Conservation (phyloP, 2,113 vertebrate genomes). For the Saguinus imperator region DNA sequence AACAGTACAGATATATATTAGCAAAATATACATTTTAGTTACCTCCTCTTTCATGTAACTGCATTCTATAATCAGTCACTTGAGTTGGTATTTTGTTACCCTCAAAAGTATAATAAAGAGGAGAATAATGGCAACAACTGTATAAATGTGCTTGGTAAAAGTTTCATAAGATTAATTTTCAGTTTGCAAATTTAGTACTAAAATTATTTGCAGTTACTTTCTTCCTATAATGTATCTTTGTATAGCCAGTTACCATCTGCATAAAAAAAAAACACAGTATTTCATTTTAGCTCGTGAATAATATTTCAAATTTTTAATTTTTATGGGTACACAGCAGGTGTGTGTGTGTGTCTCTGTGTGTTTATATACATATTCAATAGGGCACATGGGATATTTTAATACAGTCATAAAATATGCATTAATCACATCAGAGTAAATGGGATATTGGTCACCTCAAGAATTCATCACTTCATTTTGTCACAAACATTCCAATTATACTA, state of each 20-base stretch:
- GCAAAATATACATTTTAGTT: not conserved
- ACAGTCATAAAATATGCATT: too few relatives aligned
- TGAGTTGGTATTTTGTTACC: not conserved
- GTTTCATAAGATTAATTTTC: not conserved
- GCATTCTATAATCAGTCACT: not conserved
- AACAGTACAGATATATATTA: not conserved
- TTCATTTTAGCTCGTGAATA: not conserved
- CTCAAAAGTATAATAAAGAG: not conserved
- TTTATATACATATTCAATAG: too few relatives aligned
- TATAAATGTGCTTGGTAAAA: not conserved
- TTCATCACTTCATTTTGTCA: too few relatives aligned
- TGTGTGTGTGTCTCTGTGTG: too few relatives aligned
- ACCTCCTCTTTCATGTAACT: not conserved
- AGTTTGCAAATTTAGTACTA: not conserved
- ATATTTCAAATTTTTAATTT: too few relatives aligned
- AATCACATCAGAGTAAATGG: too few relatives aligned
- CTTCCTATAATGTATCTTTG: not conserved
- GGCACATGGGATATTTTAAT: too few relatives aligned
- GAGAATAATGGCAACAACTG: not conserved
- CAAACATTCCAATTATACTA: too few relatives aligned
- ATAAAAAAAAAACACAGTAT: not conserved
- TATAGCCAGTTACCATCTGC: not conserved
- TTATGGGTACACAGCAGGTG: too few relatives aligned
- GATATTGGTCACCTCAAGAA: too few relatives aligned
- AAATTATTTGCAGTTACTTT: not conserved